Evolutionary conservation across 2,888 invertebrate genomes (phyloP), one percentile per base, ranked within the genome.

Genomic region (Seladonia tumulorum): DNA sequence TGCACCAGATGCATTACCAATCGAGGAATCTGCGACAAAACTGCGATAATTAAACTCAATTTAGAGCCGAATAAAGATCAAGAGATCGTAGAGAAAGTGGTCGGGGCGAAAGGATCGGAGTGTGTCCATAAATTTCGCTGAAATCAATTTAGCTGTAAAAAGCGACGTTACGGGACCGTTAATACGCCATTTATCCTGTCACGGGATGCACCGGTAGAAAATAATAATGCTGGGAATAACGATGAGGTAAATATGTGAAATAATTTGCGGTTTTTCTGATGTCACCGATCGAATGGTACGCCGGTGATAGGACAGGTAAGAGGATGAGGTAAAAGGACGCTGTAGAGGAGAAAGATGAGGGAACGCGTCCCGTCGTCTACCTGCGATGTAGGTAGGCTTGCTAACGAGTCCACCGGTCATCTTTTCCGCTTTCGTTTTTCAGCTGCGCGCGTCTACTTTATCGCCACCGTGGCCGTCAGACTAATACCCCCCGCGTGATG

Each of bases 381-480:
- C n/a, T 42, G 70, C 70, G n/a, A 42, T 70, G 42, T 70, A 71
- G 71, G 45, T 45, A 71, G 71, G 25, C 45, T 29, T n/a, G 45
- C 45, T 71, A 71, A 71, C 45, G 71, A 70, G 39, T n/a, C 70
- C 71, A 71, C 45, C 45, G n/a, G 25, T 25, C 45, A 16, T 71
- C 45, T 45, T 25, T 47, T 71, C 47, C 49, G 57, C 49, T 57
- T 74, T 74, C 49, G 57, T 74, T 72, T 72, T 72, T 72, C 47
- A 49, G 18, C 29, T n/a, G 22, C 39, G n/a, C 39, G n/a, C 22
- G 42, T 70, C 70, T n/a, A 70, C 70, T 70, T 72, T 72, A 72
- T 72, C 47, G 72, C 72, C 29, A 29, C 47, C 47, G 5, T 29
- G 35, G 47, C 47, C 72, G 72, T 47, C 71, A 71, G 47, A 72